A percentile compares a stretch with the other conserved stretches of the same genome.
Evolutionary conservation across 1,140 invertebrate genomes (phyloP).

Genomic region (Drosophila chauvacae): DNA sequence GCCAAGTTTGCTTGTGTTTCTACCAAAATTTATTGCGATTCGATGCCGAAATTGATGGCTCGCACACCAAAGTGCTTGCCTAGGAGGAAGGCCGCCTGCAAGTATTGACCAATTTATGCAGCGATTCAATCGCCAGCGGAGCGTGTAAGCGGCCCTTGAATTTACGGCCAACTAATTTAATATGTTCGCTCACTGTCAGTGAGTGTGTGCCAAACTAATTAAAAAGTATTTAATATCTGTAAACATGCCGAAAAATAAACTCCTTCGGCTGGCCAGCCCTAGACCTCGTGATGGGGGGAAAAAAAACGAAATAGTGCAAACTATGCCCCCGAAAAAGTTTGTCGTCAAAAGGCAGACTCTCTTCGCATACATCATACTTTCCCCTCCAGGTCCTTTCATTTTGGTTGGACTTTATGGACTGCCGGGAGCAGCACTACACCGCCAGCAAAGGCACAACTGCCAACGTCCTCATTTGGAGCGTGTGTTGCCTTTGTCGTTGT

Average conservation of each 20-base stretch:
- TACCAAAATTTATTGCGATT: conserved; percentile 69
- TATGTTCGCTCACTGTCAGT: conserved; percentile 50
- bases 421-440: conserved; percentile 22
- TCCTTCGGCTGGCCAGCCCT: conserved; percentile 19
- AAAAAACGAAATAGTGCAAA: conserved; percentile 38
- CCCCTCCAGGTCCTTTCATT: conserved; percentile 18
- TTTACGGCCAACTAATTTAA: conserved; percentile 66
- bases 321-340: conserved; percentile 60
- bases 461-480: conserved; percentile 50
- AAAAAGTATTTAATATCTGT: conserved; percentile 81
- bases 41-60: conserved; percentile 67
- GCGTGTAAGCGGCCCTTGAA: conserved; percentile 41
- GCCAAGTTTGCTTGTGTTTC: conserved; percentile 68
- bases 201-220: conserved; percentile 75
- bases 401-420: conserved; percentile 50
- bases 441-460: conserved; percentile 28
- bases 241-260: conserved; percentile 74
- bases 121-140: conserved; percentile 45
- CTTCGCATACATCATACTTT: conserved; percentile 38
- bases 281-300: neutral
- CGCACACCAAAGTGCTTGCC: conserved; percentile 26
- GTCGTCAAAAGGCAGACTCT: conserved; percentile 54
- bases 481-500: conserved; percentile 55
- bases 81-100: conserved; percentile 18
- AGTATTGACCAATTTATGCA: conserved; percentile 58